phyloP scores from a whole-genome alignment of 1,140 invertebrate species.

The Anastatus disparis region DNA sequence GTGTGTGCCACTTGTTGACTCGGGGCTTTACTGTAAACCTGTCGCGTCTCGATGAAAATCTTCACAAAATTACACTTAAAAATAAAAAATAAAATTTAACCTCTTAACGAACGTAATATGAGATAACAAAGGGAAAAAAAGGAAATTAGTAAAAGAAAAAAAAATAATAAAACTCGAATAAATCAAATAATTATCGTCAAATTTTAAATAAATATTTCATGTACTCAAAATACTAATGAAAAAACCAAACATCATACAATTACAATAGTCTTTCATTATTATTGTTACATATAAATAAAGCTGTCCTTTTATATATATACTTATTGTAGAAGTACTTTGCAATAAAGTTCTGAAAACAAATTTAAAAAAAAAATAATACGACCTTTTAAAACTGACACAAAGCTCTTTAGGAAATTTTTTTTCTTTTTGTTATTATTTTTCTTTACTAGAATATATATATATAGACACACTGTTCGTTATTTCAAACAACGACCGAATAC shows the following conservation, averaged over 20 bases:
- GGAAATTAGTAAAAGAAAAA: background rate
- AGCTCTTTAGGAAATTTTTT: background rate
- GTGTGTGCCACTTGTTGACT: slow-evolving; percentile 36
- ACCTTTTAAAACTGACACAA: background rate
- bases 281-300: slow-evolving; percentile 37
- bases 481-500: background rate
- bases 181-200: slow-evolving; percentile 41
- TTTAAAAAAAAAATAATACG: slow-evolving; percentile 2
- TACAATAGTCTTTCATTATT: slow-evolving; percentile 41
- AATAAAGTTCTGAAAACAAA: slow-evolving; percentile 38
- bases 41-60: slow-evolving; percentile 26
- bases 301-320: slow-evolving; percentile 39
- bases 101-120: slow-evolving; percentile 32
- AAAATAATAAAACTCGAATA: slow-evolving; percentile 19
- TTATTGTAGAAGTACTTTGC: slow-evolving; percentile 33
- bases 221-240: slow-evolving; percentile 30
- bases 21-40: slow-evolving; percentile 27
- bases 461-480: no score
- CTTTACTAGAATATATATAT: no score
- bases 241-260: slow-evolving; percentile 33
- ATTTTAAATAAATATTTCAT: slow-evolving; percentile 40
- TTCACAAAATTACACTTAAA: slow-evolving; percentile 24
- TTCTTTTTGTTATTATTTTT: background rate
- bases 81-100: slow-evolving; percentile 17
- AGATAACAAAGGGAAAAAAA: slow-evolving; percentile 30